Conservation (phyloP, 2,113 vertebrate genomes). For the Ornithorhynchus anatinus region DNA sequence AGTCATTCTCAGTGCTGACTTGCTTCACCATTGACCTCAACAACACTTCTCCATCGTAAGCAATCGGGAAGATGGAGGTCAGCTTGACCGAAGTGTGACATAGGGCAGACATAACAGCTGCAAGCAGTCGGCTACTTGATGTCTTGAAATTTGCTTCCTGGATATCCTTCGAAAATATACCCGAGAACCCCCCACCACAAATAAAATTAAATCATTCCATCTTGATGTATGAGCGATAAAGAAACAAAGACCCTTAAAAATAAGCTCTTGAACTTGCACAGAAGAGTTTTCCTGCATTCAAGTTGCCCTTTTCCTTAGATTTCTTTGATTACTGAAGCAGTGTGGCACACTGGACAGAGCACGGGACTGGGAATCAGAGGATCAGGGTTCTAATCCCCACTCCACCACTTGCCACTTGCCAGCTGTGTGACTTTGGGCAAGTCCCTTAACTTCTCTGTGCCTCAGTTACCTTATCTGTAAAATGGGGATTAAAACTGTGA, state of each 20-base stretch:
- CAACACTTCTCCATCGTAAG: slow-evolving; percentile 92
- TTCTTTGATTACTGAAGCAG: too few relatives aligned
- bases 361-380: too few relatives aligned
- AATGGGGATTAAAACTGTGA: too few relatives aligned
- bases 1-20: slow-evolving; percentile 98
- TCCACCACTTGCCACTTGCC: too few relatives aligned
- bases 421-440: too few relatives aligned
- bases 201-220: slow-evolving; percentile 21
- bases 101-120: slow-evolving; percentile 97
- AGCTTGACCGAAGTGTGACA: slow-evolving; percentile 96
- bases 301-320: too few relatives aligned
- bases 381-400: too few relatives aligned
- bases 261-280: background rate
- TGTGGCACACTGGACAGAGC: too few relatives aligned
- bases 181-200: background rate
- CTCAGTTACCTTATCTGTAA: too few relatives aligned
- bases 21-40: slow-evolving; percentile 94
- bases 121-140: slow-evolving; percentile 93
- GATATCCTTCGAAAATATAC: slow-evolving; percentile 80
- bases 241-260: background rate
- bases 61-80: slow-evolving; percentile 97
- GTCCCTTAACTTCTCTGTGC: too few relatives aligned
- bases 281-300: too few relatives aligned
- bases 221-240: background rate
- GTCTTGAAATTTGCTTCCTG: slow-evolving; percentile 98